These are phyloP conservation scores for Macrosoma leucophasiata DNA, from an alignment of 2,888 invertebrate species.

Conservation along the genomic window DNA sequence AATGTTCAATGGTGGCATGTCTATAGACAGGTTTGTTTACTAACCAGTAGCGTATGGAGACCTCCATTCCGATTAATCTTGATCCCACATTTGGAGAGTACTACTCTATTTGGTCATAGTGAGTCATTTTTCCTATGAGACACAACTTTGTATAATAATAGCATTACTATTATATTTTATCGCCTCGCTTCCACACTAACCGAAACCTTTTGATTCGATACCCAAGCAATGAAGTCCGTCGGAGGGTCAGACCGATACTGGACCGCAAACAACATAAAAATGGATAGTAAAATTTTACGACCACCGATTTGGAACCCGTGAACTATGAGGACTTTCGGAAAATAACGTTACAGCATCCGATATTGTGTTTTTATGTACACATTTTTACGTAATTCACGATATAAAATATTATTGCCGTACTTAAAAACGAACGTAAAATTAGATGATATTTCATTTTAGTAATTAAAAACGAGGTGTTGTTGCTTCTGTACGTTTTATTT, in stretches of 20 bases:
- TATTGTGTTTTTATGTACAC: slow-evolving; percentile 18
- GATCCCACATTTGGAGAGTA: no score
- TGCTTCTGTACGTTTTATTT: no score
- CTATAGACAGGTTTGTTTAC: no score
- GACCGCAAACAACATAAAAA: slow-evolving; percentile 69
- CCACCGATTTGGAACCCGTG: slow-evolving; percentile 46
- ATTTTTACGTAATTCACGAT: slow-evolving; percentile 27
- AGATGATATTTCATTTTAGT: no score
- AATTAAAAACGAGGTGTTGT: no score
- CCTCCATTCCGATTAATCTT: no score
- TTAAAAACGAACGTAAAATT: no score
- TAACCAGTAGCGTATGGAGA: no score
- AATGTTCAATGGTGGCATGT: neutral
- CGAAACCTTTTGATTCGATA: slow-evolving; percentile 30
- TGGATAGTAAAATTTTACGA: slow-evolving; percentile 66
- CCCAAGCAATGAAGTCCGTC: slow-evolving; percentile 49
- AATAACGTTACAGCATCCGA: neutral
- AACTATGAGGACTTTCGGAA: slow-evolving; percentile 41
- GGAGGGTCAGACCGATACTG: slow-evolving; percentile 59
- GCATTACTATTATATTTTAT: neutral
- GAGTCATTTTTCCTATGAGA: no score
- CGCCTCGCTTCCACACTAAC: slow-evolving; percentile 15
- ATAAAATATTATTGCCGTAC: slow-evolving; percentile 28
- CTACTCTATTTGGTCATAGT: no score
- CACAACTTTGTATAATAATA: neutral